Evolutionary conservation across 2,888 invertebrate species (phyloP), one percentile per base, ranked within the genome.

Genomic region (Ornithoptera alexandrae): DNA sequence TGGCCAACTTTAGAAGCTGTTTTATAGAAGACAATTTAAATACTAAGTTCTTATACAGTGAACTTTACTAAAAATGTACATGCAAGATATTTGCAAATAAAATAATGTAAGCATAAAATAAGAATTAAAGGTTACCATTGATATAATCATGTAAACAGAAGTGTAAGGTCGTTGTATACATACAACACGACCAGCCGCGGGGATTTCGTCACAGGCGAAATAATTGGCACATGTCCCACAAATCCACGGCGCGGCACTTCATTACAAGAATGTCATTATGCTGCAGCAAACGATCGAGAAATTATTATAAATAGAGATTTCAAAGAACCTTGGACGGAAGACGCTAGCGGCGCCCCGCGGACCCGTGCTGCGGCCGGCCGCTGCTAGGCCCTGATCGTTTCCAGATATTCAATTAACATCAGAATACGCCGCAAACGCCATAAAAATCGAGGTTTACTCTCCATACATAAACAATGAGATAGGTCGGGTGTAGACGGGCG

Each of bases 401-500:
- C 82, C 81, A 85, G 81, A 87, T 83, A 84, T 84, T 85, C 79
- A 85, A 84, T 84, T 84, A 88, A 79, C 86, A 83, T 78, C 76
- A 84, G 81, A 85, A 82, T 83, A 85, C 82, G 83, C 80, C 77
- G 78, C 81, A 83, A 85, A 86, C 80, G 86, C 85, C 84, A 87
- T 88, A 88, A 91, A 91, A 91, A 89, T 87, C 90, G 88, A 86
- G 87, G 86, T 84, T 88, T 87, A 89, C 85, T 88, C 88, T 88
- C 91, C 90, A 92, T 92, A 92, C 92, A 92, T 92, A 92, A 92
- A 92, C 92, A 92, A 92, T 92, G 92, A 92, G 92, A 88, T 88
- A 85, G 87, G 85, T 87, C 90, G 90, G 90, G 90, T 90, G 91
- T 88, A 87, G 89, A 90, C 89, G 83, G 87, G 87, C 85, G 86